Evolutionary conservation across 2,113 vertebrate genomes (phyloP), one percentile per base, ranked within the genome.

Genomic region (Hymenochirus boettgeri): DNA sequence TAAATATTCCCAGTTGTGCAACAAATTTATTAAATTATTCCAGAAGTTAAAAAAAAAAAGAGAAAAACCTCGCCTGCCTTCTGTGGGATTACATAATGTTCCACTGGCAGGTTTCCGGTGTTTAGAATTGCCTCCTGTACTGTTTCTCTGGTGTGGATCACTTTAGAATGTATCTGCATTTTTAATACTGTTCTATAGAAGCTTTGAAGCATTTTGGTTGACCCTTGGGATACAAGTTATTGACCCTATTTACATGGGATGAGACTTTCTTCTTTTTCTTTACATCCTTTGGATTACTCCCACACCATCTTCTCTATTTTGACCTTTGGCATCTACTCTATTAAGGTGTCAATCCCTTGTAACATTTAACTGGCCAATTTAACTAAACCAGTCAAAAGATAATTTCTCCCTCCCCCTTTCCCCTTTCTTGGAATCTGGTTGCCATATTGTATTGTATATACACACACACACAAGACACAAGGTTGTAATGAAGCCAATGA

Each of bases 251-350:
- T 53, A 23, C 42, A 37, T 18, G 42, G 12, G 17, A 37, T 63
- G n/a, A 19, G 23, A 39, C 39, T 39, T 54, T 23, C 50, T 53
- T 27, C 61, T 63, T 19, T 42, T 54, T 42, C 18, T 26, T 2
- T 35, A 3, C 33, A 35, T 8, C 15, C 33, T 12, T 1, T 35
- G 33, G 33, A 2, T 35, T 12, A 35, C 23, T 17, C 61, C 33
- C 24, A 46, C 17, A 24, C 50, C 21, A 18, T 45, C 10, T 63
- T 19, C 61, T 63, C 21, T 15, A 5, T 13, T 37, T 39, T 62
- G 31, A 62, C 47, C 47, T 25, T 7, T 55, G 61, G 13, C 27
- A 15, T 42, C 5, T 63, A n/a, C 11, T 29, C 37, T 63, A 10
- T 45, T 39, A 27, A 23, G 37, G 37, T 42, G 35, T 63, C 61